A percentile compares a stretch with the other conserved stretches of the same genome.
Evolutionary conservation across 1,140 invertebrate species (phyloP).

Genomic region (Rhynchophorus ferrugineus): DNA sequence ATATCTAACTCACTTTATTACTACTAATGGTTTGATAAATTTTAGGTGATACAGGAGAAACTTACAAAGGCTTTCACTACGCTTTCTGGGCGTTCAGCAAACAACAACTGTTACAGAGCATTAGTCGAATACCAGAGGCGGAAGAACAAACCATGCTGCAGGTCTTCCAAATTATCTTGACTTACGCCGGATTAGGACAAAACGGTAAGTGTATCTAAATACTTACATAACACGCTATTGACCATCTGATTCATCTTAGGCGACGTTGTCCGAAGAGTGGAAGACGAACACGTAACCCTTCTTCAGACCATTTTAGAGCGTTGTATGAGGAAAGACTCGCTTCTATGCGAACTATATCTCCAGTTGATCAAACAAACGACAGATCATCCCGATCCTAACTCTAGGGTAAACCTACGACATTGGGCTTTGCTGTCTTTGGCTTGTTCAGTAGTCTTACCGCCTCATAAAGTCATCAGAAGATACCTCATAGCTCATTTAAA

Average conservation of each 20-base stretch:
- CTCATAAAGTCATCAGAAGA: conserved; percentile 72
- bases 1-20: background rate
- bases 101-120: conserved; percentile 67
- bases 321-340: conserved; percentile 79
- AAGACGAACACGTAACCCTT: conserved; percentile 81
- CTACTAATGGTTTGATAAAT: background rate
- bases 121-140: conserved; percentile 75
- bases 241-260: conserved; percentile 20
- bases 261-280: conserved; percentile 47
- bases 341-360: conserved; percentile 86
- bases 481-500: conserved; percentile 88
- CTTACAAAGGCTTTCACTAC: conserved; percentile 79
- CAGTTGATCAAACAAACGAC: conserved; percentile 90
- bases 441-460: conserved; percentile 80
- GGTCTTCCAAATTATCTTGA: conserved; percentile 67
- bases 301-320: conserved; percentile 84
- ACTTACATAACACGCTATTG: background rate
- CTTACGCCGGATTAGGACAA: conserved; percentile 77
- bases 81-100: conserved; percentile 87
- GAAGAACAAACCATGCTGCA: conserved; percentile 80
- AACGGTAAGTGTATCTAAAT: conserved; percentile 45
- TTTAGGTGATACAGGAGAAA: conserved; percentile 58
- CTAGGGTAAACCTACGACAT: conserved; percentile 76
- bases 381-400: conserved; percentile 85
- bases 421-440: conserved; percentile 88